phyloP scores from a whole-genome alignment of 1,140 invertebrate genomes.

The Heliconius hermathena region DNA sequence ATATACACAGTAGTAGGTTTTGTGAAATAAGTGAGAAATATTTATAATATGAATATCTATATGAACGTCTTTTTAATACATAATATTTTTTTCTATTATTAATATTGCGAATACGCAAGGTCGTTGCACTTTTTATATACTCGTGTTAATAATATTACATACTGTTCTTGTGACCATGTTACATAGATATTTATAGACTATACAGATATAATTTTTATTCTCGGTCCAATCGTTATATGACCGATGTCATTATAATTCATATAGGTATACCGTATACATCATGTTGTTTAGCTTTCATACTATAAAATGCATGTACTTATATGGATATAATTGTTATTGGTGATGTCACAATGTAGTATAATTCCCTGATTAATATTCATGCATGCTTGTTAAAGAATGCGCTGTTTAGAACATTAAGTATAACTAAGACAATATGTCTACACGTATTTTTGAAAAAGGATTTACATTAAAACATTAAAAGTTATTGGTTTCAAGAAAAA shows the following conservation, averaged over 20 bases:
- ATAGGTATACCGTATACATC: not conserved
- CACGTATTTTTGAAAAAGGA: no score
- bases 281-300: not conserved
- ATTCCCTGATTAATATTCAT: conserved; percentile 32
- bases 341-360: conserved; percentile 23
- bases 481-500: not conserved
- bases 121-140: not conserved
- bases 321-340: conserved; percentile 16
- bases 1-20: not conserved
- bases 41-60: no score
- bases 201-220: not conserved
- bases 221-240: not conserved
- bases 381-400: conserved; percentile 21
- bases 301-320: conserved; percentile 1
- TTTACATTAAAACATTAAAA: no score
- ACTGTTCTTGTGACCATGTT: not conserved
- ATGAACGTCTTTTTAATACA: not conserved
- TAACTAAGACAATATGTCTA: no score
- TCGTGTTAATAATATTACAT: not conserved
- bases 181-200: no score
- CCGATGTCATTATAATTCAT: not conserved
- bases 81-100: not conserved
- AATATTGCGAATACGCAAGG: not conserved
- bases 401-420: conserved; percentile 23
- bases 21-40: not conserved